Evolutionary conservation across 2,797 vertebrate genomes (phyloP).

Genomic region (Platalea minor): DNA sequence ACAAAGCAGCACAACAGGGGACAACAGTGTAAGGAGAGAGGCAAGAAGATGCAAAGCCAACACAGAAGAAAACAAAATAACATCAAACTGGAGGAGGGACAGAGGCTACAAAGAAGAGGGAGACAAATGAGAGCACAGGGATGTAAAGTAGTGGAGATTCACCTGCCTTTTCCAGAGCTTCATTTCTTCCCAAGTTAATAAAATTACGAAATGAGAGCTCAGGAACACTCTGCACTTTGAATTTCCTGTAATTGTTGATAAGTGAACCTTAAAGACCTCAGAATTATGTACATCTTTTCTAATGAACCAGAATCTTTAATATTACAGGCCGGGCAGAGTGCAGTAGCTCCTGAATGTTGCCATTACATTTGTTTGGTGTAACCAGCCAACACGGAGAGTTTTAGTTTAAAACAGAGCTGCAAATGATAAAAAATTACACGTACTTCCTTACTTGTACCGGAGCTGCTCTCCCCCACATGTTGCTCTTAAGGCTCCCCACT

Average conservation of each 20-base stretch:
- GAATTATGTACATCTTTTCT: neutral
- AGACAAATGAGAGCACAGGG: neutral
- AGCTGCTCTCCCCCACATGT: neutral
- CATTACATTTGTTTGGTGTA: neutral
- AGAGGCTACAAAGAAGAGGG: neutral
- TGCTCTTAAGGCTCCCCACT: neutral
- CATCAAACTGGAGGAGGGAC: neutral
- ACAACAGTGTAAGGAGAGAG: neutral
- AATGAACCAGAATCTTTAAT: neutral
- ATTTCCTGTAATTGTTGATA: neutral
- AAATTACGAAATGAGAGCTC: neutral
- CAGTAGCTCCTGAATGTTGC: neutral
- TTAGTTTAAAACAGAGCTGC: neutral
- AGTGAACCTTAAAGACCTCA: neutral
- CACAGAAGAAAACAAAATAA: neutral
- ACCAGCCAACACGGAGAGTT: neutral
- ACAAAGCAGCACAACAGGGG: neutral
- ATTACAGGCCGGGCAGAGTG: neutral
- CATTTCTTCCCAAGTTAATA: neutral
- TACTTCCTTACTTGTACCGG: neutral
- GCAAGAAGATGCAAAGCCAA: neutral
- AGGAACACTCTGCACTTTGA: neutral
- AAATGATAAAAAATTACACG: neutral
- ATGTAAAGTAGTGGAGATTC: neutral
- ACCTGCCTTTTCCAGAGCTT: neutral